Base-by-base conservation (phyloP, 1,140 invertebrate genomes). In the Rhagoletis pomonella region DNA sequence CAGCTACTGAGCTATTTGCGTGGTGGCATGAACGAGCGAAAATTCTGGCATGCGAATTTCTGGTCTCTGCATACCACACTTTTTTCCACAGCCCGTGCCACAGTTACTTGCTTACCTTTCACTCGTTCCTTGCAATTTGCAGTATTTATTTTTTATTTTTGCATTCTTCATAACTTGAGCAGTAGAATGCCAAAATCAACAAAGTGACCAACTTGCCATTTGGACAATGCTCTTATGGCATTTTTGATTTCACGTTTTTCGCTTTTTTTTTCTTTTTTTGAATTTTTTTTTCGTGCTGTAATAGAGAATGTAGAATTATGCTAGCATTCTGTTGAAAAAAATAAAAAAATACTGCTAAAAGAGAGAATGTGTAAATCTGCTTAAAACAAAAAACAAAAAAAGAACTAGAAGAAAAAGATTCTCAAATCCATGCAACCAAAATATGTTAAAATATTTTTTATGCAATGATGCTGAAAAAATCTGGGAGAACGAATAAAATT, bases 381-480 rank as follows among this genome's bases (percentile, higher is more conserved):
- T n/a, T 47, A 19, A 5, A 77, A n/a, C 14, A 44, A 50, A n/a
- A 44, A 29, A n/a, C 4, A 77, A 64, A 29, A 73, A 50, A 73
- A 44, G 29, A 14, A 4, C 3, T 10, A 44, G 2, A n/a, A 42
- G 12, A 10, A 17, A 42, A 47, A 77, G 3, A 17, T 50, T 44
- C n/a, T 50, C 14, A 77, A 77, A 77, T 77, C 39, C 44, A 12
- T 77, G 9, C 69, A 17, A 77, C 69, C 4, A 77, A 50, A 67
- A 29, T 77, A 77, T 77, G 69, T 50, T 42, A 44, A 77, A 77
- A 77, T 50, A 77, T 47, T 77, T 77, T 77, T 50, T 77, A 77
- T 77, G 44, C 44, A 77, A 77, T 47, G 69, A n/a, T n/a, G 69
- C n/a, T 77, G 69, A 77, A 77, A 77, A 77, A 77, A 77, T 47